A percentile compares a stretch with the other conserved stretches of the same genome.
Conservation (phyloP, 2,797 vertebrate species). For the Melanotaenia boesemani region DNA sequence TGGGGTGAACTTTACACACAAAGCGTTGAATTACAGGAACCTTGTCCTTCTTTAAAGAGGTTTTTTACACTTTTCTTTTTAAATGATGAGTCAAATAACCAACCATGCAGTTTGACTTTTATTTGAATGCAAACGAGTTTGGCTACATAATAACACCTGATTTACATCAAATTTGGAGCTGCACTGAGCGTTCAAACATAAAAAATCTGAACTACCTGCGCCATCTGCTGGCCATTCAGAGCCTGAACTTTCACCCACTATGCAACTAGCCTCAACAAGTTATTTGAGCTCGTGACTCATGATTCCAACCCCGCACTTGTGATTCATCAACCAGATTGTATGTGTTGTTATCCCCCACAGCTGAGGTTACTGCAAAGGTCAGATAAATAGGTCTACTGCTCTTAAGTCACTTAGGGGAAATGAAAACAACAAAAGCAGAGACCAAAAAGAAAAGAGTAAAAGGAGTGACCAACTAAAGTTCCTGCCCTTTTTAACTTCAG, state of each 20-base stretch:
- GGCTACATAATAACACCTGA: slow-evolving; percentile 27
- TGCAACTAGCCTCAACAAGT: slow-evolving; percentile 42
- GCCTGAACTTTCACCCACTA: slow-evolving; percentile 19
- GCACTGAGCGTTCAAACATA: background rate
- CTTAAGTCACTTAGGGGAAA: slow-evolving; percentile 4
- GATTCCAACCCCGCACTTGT: slow-evolving; percentile 25
- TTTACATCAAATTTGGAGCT: background rate
- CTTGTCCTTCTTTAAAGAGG: background rate
- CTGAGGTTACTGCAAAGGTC: slow-evolving; percentile 35
- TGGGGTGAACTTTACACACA: background rate
- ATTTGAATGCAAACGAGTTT: slow-evolving; percentile 14
- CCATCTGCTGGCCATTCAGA: slow-evolving; percentile 64
- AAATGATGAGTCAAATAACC: slow-evolving; percentile 28
- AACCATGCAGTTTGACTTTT: slow-evolving; percentile 35
- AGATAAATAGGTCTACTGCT: slow-evolving; percentile 23
- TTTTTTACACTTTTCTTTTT: background rate
- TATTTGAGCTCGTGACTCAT: slow-evolving; percentile 60
- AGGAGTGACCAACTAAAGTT: background rate
- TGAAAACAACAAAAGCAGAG: background rate
- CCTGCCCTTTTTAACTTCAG: background rate
- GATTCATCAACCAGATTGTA: slow-evolving; percentile 53
- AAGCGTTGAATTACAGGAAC: background rate
- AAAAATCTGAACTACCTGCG: slow-evolving; percentile 18
- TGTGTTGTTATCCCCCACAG: slow-evolving; percentile 39
- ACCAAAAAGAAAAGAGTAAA: background rate